Evolutionary conservation across 2,797 vertebrate genomes (phyloP), one percentile per base, ranked within the genome.

Genomic region (Scarus forsteni): DNA sequence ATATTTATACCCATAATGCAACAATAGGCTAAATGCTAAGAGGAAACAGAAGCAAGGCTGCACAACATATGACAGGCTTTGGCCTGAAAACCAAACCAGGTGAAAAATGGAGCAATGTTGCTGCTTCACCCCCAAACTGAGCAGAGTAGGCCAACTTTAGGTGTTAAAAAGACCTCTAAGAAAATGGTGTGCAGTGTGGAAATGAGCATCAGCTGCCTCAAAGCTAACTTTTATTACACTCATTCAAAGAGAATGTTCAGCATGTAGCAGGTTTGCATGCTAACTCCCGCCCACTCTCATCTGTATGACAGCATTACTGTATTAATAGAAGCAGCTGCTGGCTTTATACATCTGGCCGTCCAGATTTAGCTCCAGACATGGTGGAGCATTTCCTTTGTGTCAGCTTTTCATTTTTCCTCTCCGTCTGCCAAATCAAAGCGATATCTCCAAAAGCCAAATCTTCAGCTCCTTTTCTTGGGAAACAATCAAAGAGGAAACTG

Each of bases 251-350:
- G 42, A 73, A 8, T 16, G 15, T 40, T 54, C 10, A 27, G 18
- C 58, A 46, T 50, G 52, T 68, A 60, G 48, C 70, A 66, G 45
- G 65, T 85, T 67, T 61, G 73, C 68, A 60, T 36, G 56, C 51
- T 44, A n/a, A 35, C 62, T 42, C 3, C 58, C 57, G 8, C 49
- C 58, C 70, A 62, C 67, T 52, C 60, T 64, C 68, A 61, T 73
- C 55, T 70, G 63, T 43, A 40, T 65, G 76, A 60, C 65, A 71
- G 75, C 45, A 43, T 69, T 60, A 75, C 51, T 69, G 59, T 81
- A 83, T 88, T 86, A 87, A 88, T 70, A 83, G 70, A 72, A 83
- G 70, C 85, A 91, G 82, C 86, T 90, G 88, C 68, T 67, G 73
- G 59, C 62, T 66, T 74, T 45, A 53, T 82, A 83, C 85, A 92